Base-by-base conservation (phyloP, 2,797 vertebrate species). In the Coccyzus lansbergi region DNA sequence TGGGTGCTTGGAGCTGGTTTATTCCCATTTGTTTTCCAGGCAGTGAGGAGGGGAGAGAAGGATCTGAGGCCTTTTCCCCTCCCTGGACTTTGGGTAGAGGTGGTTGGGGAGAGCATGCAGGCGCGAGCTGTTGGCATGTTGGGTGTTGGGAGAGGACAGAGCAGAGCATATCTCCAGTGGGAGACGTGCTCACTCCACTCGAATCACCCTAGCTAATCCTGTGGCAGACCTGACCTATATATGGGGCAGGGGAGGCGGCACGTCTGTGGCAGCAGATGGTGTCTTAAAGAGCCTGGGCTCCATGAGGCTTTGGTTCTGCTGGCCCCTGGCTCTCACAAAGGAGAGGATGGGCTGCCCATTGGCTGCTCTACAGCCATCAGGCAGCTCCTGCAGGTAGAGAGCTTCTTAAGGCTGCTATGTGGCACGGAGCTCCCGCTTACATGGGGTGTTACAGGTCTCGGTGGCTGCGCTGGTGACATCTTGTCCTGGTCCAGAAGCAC, bases 181-280 rank as follows among this genome's bases (percentile, higher is more conserved):
- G 83, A 97, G 75, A 64, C 3, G 1, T 49, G 51, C 58, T 91
- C 65, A 59, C 53, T 31, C 70, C 68, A 34, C 69, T 93, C 6
- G 20, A 72, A 87, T 85, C 83, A 67, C 92, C 71, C 94, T 4
- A 2, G 83, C 80, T 95, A 96, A 97, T 97, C 95, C 94, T 92
- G 56, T 94, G 89, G 75, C 53, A 92, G 88, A 94, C 76, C 87
- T 97, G 96, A 96, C 94, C 97, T 96, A 94, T 94, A 96, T 97
- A 81, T 97, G 92, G 95, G 95, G 86, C 77, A 85, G n/a, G 79
- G 85, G 91, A 92, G 93, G 90, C 22, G 7, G 68, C 86, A 68
- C 4, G 88, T 96, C 95, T 96, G 96, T 7, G 11, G 78, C 72
- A 92, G 89, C 96, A 97, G 96, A 94, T 97, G 96, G 95, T 93